Conservation (phyloP, 2,113 vertebrate genomes). For the Paracanthobrama guichenoti region DNA sequence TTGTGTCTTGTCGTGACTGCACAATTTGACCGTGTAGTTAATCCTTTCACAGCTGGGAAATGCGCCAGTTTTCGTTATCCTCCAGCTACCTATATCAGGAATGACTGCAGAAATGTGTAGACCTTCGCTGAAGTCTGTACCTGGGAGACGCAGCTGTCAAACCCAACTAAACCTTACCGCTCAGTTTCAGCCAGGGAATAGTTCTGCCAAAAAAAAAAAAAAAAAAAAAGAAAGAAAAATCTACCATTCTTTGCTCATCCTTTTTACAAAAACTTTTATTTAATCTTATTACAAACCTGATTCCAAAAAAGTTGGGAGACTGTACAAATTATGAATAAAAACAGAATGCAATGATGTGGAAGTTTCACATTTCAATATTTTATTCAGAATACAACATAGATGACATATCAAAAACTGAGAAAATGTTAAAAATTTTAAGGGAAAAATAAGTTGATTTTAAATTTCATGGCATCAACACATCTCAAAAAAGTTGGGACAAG, state of each 20-base stretch:
- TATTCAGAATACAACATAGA: too few species aligned
- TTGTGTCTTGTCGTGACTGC: slow-evolving; percentile 33
- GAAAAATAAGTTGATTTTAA: too few species aligned
- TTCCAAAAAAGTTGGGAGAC: too few species aligned
- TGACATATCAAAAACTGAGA: too few species aligned
- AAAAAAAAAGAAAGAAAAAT: not conserved
- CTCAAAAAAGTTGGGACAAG: too few species aligned
- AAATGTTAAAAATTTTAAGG: too few species aligned
- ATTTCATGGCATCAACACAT: too few species aligned
- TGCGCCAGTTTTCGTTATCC: not conserved
- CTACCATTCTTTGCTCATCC: not conserved
- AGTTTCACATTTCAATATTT: too few species aligned
- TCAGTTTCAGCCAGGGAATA: not conserved
- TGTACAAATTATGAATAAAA: too few species aligned
- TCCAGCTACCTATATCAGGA: slow-evolving; percentile 11
- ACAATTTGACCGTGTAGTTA: slow-evolving; percentile 6
- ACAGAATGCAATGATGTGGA: too few species aligned
- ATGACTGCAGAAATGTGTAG: slow-evolving; percentile 17
- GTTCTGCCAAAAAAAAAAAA: not conserved
- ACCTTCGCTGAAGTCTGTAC: slow-evolving; percentile 40
- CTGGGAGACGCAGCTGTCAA: slow-evolving; percentile 8
- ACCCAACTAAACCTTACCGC: not conserved
- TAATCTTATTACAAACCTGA: too few species aligned
- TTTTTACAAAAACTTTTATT: not conserved
- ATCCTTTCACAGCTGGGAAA: slow-evolving; percentile 33